Percentiles rank a stretch among this genome's conserved stretches.
Conservation (phyloP, 2,797 vertebrate species). For the Gastrophryne carolinensis region DNA sequence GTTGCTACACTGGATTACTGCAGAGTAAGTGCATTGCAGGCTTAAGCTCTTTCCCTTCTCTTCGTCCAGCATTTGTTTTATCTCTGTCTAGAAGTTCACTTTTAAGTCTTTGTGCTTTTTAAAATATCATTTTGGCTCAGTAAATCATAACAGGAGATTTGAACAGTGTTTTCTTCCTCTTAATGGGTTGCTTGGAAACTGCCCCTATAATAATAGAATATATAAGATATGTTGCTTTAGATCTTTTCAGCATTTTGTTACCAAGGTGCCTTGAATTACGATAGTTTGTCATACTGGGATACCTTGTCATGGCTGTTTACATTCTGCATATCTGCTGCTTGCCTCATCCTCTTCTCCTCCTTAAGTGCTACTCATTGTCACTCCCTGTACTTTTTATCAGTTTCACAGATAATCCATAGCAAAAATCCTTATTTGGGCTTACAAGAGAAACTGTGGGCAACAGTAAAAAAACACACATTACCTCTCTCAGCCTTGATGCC, state of each 20-base stretch:
- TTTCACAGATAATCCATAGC: too few relatives aligned
- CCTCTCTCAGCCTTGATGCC: too few relatives aligned
- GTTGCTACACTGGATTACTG: conserved; percentile 90
- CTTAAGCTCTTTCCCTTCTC: conserved; percentile 3
- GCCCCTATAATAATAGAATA: not conserved
- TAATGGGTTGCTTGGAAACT: not conserved
- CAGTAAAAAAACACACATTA: too few relatives aligned
- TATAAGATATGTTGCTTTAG: not conserved
- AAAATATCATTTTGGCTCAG: not conserved
- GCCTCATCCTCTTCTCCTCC: too few relatives aligned
- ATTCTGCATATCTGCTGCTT: too few relatives aligned
- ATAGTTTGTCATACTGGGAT: not conserved
- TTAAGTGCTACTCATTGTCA: too few relatives aligned
- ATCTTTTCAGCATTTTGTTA: not conserved
- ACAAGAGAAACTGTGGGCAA: too few relatives aligned
- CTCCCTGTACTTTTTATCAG: too few relatives aligned
- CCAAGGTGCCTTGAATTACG: not conserved
- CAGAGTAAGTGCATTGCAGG: conserved; percentile 74
- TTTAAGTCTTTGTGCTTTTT: not conserved
- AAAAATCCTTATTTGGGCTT: too few relatives aligned
- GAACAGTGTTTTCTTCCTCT: not conserved
- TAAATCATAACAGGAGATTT: conserved; percentile 1
- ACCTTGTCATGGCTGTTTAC: not conserved
- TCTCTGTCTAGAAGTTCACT: not conserved
- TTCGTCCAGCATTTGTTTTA: not conserved